These are phyloP conservation scores for Sminthopsis crassicaudata DNA, from an alignment of 2,113 vertebrate genomes.

Conservation along the genomic window DNA sequence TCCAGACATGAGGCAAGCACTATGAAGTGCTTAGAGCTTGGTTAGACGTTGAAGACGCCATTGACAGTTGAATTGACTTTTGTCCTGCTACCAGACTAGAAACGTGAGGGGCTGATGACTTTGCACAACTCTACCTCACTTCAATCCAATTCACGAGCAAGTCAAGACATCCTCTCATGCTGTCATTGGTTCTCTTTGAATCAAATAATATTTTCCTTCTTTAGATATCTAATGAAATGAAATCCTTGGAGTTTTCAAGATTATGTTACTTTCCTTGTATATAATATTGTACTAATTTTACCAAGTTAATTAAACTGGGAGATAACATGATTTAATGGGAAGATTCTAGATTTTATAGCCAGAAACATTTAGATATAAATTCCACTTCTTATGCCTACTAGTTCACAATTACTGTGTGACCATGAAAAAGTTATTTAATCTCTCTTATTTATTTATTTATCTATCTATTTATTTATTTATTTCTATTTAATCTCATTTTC, in stretches of 20 bases:
- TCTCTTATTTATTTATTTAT: background rate
- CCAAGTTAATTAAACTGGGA: background rate
- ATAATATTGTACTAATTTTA: background rate
- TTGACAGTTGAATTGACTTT: too few relatives aligned
- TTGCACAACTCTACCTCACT: too few relatives aligned
- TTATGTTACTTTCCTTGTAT: background rate
- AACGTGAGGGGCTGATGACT: too few relatives aligned
- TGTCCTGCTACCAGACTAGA: too few relatives aligned
- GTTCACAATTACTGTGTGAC: background rate
- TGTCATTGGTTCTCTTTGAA: too few relatives aligned
- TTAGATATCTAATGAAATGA: background rate
- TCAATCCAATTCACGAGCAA: too few relatives aligned
- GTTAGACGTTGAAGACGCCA: too few relatives aligned
- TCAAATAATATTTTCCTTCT: background rate
- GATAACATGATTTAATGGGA: background rate
- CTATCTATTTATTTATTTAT: too few relatives aligned
- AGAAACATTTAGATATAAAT: background rate
- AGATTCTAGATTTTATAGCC: background rate
- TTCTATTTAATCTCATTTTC: background rate
- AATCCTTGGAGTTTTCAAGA: background rate
- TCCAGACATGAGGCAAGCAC: too few relatives aligned
- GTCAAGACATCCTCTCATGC: too few relatives aligned
- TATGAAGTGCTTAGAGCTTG: too few relatives aligned
- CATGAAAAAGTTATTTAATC: background rate
- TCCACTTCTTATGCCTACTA: background rate